Base-by-base conservation (phyloP, 2,888 invertebrate genomes). In the Automeris io region DNA sequence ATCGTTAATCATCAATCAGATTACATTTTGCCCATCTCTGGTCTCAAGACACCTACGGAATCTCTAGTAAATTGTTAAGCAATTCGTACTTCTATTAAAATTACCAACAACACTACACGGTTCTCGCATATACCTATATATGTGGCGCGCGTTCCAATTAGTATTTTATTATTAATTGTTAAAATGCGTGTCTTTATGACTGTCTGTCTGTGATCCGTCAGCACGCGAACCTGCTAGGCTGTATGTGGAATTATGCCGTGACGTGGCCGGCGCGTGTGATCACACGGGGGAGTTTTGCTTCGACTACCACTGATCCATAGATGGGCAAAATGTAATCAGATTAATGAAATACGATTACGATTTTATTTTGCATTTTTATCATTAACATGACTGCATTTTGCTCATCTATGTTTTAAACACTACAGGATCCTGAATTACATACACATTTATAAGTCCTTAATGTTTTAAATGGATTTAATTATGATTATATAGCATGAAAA, bases 91-190 rank as follows among this genome's bases (percentile, higher is more conserved):
- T 59, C 58, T 61, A 57, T 68, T 70, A 64, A 71, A 62, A 45
- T 61, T 62, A 63, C 58, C 68, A 62, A 60, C 68, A 56, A 67
- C 65, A 63, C 59, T 52, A 43, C 43, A 46, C 48, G 42, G 54
- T 50, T 57, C 56, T 54, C 54, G 54, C 49, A 46, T 43, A 46
- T n/a, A n/a, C n/a, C 46, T 46, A 48, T 42, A 55, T 59, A 66
- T 70, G 63, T 69, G 59, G 73, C 68, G 68, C 76, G 68, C 73
- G 77, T 70, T 73, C 80, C 80, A 81, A 83, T 82, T 82, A 82
- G 61, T 49, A 60, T 64, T 68, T 76, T 78, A 77, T 76, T 71
- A 71, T 73, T 73, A 72, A 79, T 76, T 75, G 70, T 70, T 73
- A 71, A 79, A 66, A 71, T 55, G 72, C 80, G 78, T 79, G 72